These are phyloP conservation scores for Trissolcus japonicus DNA, from an alignment of 2,888 invertebrate species.

Conservation along the genomic window DNA sequence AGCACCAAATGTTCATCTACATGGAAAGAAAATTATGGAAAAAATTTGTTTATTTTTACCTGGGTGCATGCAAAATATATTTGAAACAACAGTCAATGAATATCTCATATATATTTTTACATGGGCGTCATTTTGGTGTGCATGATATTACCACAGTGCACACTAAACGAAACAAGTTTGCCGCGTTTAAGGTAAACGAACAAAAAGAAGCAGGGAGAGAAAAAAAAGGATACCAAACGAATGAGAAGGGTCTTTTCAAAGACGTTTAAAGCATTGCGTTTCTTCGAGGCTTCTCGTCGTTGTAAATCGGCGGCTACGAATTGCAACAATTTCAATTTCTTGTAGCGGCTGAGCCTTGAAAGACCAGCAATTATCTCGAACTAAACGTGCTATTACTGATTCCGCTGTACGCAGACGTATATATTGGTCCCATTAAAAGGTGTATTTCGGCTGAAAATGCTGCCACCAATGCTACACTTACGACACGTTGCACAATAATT, in stretches of 20 bases:
- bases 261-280: slow-evolving; percentile 50
- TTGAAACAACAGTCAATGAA: no score
- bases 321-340: slow-evolving; percentile 61
- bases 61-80: no score
- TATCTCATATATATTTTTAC: no score
- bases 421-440: slow-evolving; percentile 63
- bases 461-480: slow-evolving; percentile 62
- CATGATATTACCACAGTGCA: slow-evolving; percentile 39
- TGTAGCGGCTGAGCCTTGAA: slow-evolving; percentile 56
- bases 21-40: no score
- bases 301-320: slow-evolving; percentile 59
- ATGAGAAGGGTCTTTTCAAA: slow-evolving; percentile 51
- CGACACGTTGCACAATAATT: slow-evolving; percentile 66
- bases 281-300: slow-evolving; percentile 47
- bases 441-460: slow-evolving; percentile 55
- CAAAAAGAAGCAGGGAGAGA: slow-evolving; percentile 5
- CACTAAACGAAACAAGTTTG: slow-evolving; percentile 51
- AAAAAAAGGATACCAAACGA: slow-evolving; percentile 45
- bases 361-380: slow-evolving; percentile 67
- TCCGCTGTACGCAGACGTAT: slow-evolving; percentile 63
- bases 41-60: no score
- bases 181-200: slow-evolving; percentile 52
- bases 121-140: slow-evolving; percentile 32
- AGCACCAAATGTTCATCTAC: no score
- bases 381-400: slow-evolving; percentile 69